Conservation (phyloP, 2,888 invertebrate species). For the Drosophila lutescens region DNA sequence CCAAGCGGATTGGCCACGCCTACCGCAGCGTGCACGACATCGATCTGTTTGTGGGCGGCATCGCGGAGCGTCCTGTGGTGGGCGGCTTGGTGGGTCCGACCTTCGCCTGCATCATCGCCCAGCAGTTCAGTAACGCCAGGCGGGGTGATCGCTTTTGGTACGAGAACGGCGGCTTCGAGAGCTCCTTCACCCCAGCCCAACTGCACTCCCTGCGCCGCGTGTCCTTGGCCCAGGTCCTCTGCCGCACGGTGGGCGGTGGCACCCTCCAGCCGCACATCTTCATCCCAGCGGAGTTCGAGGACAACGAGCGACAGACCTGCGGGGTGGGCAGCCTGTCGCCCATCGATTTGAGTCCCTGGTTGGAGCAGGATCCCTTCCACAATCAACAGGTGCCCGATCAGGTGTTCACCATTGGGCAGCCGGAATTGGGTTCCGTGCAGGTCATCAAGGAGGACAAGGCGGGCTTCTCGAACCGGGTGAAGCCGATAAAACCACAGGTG, state of each 20-base stretch:
- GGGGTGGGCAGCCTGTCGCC: constrained; percentile 77
- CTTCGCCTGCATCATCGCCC: constrained; percentile 94
- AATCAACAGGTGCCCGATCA: constrained; percentile 52
- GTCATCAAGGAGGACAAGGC: constrained; percentile 72
- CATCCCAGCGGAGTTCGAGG: constrained; percentile 80
- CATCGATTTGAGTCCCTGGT: constrained; percentile 83
- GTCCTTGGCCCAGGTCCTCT: constrained; percentile 89
- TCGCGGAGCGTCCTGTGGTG: constrained; percentile 91
- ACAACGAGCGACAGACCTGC: constrained; percentile 82
- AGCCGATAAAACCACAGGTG: constrained; percentile 60
- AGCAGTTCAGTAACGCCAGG: constrained; percentile 91
- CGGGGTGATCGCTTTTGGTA: constrained; percentile 93
- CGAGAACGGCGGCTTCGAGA: constrained; percentile 90
- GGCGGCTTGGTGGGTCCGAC: constrained; percentile 92
- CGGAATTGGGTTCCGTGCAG: constrained; percentile 29
- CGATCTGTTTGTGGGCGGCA: constrained; percentile 92
- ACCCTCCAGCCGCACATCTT: constrained; percentile 84
- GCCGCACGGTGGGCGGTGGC: constrained; percentile 83
- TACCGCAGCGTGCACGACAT: constrained; percentile 91
- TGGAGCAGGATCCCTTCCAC: constrained; percentile 83
- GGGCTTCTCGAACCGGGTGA: constrained; percentile 72
- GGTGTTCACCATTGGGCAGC: constrained; percentile 59
- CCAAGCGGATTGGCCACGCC: constrained; percentile 87
- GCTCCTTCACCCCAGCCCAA: constrained; percentile 91
- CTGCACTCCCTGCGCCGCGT: constrained; percentile 89